Evolutionary conservation across 2,113 vertebrate species (phyloP), one percentile per base, ranked within the genome.

Genomic region (Labrus mixtus): DNA sequence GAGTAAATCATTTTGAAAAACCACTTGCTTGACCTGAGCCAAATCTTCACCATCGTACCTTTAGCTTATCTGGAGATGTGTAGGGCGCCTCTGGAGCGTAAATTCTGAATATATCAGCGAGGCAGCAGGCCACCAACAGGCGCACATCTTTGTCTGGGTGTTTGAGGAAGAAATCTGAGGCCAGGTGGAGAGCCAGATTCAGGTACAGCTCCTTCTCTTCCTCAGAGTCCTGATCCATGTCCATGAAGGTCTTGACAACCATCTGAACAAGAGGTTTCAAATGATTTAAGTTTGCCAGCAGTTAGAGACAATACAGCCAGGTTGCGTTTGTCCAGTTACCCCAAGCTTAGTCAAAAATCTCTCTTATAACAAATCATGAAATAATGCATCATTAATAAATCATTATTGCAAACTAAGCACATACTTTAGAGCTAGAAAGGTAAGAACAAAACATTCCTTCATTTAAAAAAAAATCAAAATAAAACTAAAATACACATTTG

Each of bases 201-300:
- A 99, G 89, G 83, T 99, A 99, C 11, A 98, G 95, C 80, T 99
- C 97, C 90, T 99, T 99, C 92, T 99, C 98, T 89, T 99, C 98
- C 94, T 99, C 98, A 1, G 98, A 99, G 84, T 99, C 98, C 90
- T 99, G 98, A 91, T 99, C 98, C 98, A 99, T 99, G 92, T 99
- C 98, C 98, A 99, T 99, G 91, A 99, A 99, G 41, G 98, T 99
- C 94, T 99, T 99, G 65, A 99, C 97, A 90, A 99, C 97, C 98
- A 99, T 99, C 98, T 99, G 90, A 13, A 86, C 48, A 81, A 76
- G 78, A 19, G 16, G 6, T 3, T 20, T 16, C n/a, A 10, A 10
- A 9, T 33, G 29, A 33, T 33, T 41, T 55, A 37, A 61, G 20
- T n/a, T 29, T n/a, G 22, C 9, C 10, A 53, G 45, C 23, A 60